A percentile compares a stretch with the other conserved stretches of the same genome.
Evolutionary conservation across 1,140 invertebrate species (phyloP).

Genomic region (Drosophila malerkotliana): DNA sequence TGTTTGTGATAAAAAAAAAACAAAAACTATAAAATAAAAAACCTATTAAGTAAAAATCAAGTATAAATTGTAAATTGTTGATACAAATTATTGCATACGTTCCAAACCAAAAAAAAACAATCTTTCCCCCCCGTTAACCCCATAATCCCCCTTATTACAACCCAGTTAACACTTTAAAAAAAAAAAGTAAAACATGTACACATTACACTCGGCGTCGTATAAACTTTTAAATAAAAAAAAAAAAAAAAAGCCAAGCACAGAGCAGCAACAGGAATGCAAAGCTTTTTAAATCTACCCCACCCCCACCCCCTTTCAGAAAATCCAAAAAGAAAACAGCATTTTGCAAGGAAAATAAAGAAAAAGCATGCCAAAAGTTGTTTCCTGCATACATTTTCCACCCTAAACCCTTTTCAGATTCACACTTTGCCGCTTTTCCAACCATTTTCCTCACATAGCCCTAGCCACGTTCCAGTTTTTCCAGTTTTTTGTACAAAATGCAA

Average conservation of each 20-base stretch:
- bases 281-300: background rate
- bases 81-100: slow-evolving; percentile 13
- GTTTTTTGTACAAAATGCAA: too few species aligned
- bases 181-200: background rate
- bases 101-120: background rate
- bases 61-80: slow-evolving; percentile 39
- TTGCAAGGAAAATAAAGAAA: background rate
- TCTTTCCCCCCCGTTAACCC: background rate
- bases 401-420: background rate
- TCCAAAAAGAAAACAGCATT: slow-evolving; percentile 1
- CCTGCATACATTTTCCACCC: slow-evolving; percentile 1
- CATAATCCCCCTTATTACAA: slow-evolving; percentile 14
- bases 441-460: background rate
- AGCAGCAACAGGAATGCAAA: slow-evolving; percentile 34
- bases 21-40: slow-evolving; percentile 2
- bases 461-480: background rate
- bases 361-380: slow-evolving; percentile 4
- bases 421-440: background rate
- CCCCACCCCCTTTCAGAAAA: background rate
- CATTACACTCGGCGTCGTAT: slow-evolving; percentile 1
- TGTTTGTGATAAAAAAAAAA: slow-evolving; percentile 15
- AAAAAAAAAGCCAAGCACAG: slow-evolving; percentile 6
- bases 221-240: background rate
- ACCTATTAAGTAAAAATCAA: slow-evolving; percentile 21
- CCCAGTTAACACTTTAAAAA: slow-evolving; percentile 29